Evolutionary conservation across 37 sponge, comb jelly and placozoan genomes (phyloP), one percentile per base, ranked within the genome.

Genomic region (Halisarca cf. caerulea): DNA sequence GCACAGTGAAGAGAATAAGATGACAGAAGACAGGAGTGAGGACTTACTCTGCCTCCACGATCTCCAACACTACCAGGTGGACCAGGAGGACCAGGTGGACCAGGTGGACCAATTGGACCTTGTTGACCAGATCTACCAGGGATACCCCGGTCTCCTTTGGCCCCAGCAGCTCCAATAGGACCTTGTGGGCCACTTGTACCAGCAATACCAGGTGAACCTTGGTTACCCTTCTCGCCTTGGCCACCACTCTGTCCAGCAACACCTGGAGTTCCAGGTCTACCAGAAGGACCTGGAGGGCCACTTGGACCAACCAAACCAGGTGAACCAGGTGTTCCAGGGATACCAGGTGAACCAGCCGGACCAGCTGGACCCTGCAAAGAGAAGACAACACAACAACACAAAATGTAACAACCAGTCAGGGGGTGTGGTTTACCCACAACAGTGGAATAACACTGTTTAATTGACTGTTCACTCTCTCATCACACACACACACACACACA

Each of bases 31-130:
- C 18, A 28, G 6, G 64, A 6, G 15, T 20, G 30, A 28, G n/a
- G 6, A 37, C 77, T n/a, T 74, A 74, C 77, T 21, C 77, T 74
- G 1, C 38, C 18, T 73, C 33, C 85, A 33, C 47, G 33, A 24
- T 42, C 58, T 35, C 94, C 94, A 39, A 27, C 25, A 45, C 58
- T 11, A 27, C 94, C 94, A 17, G 61, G 43, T 33, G 74, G 66
- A 35, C 94, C 94, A 72, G 82, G 59, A 25, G 91, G 86, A 44
- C 94, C 94, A 28, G 91, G 83, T 27, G 80, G 90, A 69, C 94
- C 94, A 60, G 83, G 61, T 80, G 88, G 85, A 14, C 94, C 91
- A 66, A 25, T 58, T 77, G 88, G 91, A 44, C 93, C 93, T 36
- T 71, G 38, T 36, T 18, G 37, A 39, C 90, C 93, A 20, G 58